Percentiles rank a stretch among this genome's conserved stretches.
Evolutionary conservation across 2,113 vertebrate genomes (phyloP).

Genomic region (Callopanchax toddi): DNA sequence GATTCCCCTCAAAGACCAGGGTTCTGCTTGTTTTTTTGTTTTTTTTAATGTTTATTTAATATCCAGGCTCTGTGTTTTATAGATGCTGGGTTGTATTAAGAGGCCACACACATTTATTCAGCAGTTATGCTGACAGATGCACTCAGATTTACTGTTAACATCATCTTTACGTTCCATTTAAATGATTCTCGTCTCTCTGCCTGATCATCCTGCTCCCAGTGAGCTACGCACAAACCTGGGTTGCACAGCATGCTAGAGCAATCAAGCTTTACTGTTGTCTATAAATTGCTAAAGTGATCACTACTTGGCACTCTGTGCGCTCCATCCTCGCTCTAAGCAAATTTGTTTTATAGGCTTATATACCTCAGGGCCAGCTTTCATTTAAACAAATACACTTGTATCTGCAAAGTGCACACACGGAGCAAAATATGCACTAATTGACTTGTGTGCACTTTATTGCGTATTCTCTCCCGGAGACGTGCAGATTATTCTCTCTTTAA

Average conservation of each 20-base stretch:
- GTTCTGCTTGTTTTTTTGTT: constrained; percentile 11
- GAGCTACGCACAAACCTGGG: constrained; percentile 38
- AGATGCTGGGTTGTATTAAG: constrained; percentile 20
- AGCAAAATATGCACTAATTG: constrained; percentile 5
- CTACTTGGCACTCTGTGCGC: constrained; percentile 56
- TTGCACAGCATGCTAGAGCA: constrained; percentile 45
- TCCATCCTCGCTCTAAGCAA: constrained; percentile 52
- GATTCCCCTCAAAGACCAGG: constrained; percentile 4
- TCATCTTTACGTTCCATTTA: constrained; percentile 17
- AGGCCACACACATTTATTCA: constrained; percentile 54
- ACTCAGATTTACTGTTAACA: constrained; percentile 24
- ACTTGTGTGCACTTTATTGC: constrained; percentile 21
- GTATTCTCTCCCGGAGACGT: constrained; percentile 2
- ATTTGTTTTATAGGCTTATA: constrained; percentile 62
- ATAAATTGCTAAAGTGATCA: constrained; percentile 69
- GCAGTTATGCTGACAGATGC: constrained; percentile 21
- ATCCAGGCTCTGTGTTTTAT: constrained; percentile 36
- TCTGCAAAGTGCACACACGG: constrained; percentile 12
- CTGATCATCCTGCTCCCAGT: constrained; percentile 14
- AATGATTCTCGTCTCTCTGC: constrained; percentile 19
- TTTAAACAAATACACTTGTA: constrained; percentile 32
- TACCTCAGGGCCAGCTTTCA: constrained; percentile 17
- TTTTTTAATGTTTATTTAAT: too few relatives aligned
- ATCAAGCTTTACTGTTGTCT: constrained; percentile 51
- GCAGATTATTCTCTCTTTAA: constrained; percentile 35